phyloP scores from a whole-genome alignment of 2,888 invertebrate genomes.

The Drosophila heteroneura region DNA sequence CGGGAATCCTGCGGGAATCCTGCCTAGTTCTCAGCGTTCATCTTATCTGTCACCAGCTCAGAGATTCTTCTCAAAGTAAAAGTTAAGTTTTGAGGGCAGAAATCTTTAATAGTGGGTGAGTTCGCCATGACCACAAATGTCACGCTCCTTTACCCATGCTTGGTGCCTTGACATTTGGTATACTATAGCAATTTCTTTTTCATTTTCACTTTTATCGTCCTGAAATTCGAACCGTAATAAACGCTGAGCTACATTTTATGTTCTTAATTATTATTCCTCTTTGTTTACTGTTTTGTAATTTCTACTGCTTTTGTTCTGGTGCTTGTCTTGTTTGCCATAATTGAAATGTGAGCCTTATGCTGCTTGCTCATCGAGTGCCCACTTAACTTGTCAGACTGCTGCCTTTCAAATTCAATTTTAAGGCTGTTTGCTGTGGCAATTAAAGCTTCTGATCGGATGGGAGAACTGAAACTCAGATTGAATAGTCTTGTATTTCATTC shows the following conservation, averaged over 20 bases:
- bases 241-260: slow-evolving; percentile 52
- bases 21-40: slow-evolving; percentile 15
- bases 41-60: slow-evolving; percentile 15
- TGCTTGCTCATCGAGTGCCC: slow-evolving; percentile 29
- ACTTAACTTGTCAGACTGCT: slow-evolving; percentile 53
- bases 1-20: slow-evolving; percentile 12
- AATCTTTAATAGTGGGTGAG: slow-evolving; percentile 6
- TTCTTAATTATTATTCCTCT: slow-evolving; percentile 62
- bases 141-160: slow-evolving; percentile 15
- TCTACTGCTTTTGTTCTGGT: slow-evolving; percentile 2
- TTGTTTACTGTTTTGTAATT: slow-evolving; percentile 33
- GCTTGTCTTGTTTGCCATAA: slow-evolving; percentile 37
- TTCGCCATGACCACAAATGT: slow-evolving; percentile 33
- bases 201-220: slow-evolving; percentile 48
- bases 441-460: background rate
- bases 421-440: slow-evolving; percentile 13
- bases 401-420: slow-evolving; percentile 19
- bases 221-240: slow-evolving; percentile 69
- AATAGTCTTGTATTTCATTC: background rate
- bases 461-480: background rate
- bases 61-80: slow-evolving; percentile 16
- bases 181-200: slow-evolving; percentile 12
- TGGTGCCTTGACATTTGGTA: slow-evolving; percentile 22
- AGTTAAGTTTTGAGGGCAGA: background rate
- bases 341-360: slow-evolving; percentile 66